These are phyloP conservation scores for Cassiopea xamachana DNA, from an alignment of 30 jellyfish, hydroid and myxozoan genomes.

Conservation along the genomic window DNA sequence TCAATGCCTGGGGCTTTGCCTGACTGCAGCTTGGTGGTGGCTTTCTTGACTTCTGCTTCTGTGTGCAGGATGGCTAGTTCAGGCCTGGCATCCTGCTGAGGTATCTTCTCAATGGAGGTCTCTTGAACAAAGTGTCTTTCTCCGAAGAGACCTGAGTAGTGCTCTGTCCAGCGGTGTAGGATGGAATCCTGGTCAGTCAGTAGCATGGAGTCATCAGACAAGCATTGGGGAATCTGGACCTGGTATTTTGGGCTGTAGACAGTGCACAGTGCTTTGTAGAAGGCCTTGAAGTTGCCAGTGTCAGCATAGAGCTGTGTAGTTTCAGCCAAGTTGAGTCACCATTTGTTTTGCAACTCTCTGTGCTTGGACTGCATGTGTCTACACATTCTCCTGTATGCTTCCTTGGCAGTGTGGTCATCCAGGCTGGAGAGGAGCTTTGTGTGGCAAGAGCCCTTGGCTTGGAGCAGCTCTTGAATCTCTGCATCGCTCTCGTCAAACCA, in stretches of 20 bases:
- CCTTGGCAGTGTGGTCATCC: not conserved
- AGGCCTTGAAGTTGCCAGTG: conserved; percentile 9
- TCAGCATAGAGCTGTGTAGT: conserved; percentile 3
- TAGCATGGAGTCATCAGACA: not conserved
- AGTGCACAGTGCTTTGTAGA: conserved; percentile 10
- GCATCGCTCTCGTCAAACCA: conserved; percentile 9
- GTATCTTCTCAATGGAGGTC: not conserved
- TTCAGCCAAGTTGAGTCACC: conserved; percentile 3
- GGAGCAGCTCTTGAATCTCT: conserved; percentile 6
- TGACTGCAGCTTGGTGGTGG: not conserved
- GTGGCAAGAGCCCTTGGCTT: conserved; percentile 3
- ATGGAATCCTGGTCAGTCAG: not conserved
- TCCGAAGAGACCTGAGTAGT: conserved; percentile 12
- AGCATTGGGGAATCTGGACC: conserved; percentile 15
- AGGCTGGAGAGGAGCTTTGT: not conserved
- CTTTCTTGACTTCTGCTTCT: not conserved
- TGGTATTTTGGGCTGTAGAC: conserved; percentile 20
- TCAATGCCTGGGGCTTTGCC: conserved; percentile 20
- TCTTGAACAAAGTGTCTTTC: not conserved
- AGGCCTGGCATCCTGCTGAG: not conserved
- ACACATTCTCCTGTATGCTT: not conserved
- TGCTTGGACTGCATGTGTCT: conserved; percentile 10
- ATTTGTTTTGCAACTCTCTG: conserved; percentile 7
- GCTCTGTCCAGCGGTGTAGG: conserved; percentile 13
- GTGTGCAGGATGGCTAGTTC: not conserved